Evolutionary conservation across 2,888 invertebrate genomes (phyloP), one percentile per base, ranked within the genome.

Genomic region (Eupithecia vulgata): DNA sequence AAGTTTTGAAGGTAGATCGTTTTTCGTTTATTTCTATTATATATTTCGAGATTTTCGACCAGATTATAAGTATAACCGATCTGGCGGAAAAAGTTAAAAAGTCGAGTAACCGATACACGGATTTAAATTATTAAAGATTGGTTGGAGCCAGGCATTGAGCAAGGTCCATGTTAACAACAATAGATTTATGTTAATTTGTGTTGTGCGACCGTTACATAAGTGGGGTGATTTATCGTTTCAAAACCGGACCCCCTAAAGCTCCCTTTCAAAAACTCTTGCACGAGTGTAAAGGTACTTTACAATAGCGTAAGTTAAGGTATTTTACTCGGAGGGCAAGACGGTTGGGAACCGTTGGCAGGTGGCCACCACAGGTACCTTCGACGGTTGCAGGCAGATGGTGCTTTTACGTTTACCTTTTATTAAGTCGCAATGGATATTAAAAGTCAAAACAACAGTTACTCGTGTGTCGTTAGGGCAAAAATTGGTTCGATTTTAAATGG

Each of bases 321-420:
- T 57, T 13, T 7, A 25, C 45, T 21, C 37, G n/a, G 62, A 67
- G 61, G 68, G 64, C 25, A 72, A 77, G 78, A 67, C 78, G 78
- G 80, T 78, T 77, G 70, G 74, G 69, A 76, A 75, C 80, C 71
- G 80, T 79, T 79, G 77, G 81, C 80, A 80, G 80, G 80, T 80
- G 81, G 73, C 76, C 76, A 68, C 59, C 62, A 61, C 48, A 25
- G 35, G 66, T 70, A 75, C 72, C 68, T 71, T 70, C 67, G 68
- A 61, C 72, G 68, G 75, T 75, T 72, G 70, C 52, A 35, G 71
- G 70, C 75, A 75, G 72, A 72, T 72, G 75, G 70, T 57, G 65
- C 68, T 64, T 72, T 52, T 52, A 73, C 35, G 2, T 67, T 66
- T 40, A 70, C 70, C 61, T 70, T 75, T 67, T 70, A 72, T 68